Evolutionary conservation across 2,888 invertebrate genomes (phyloP).

Genomic region (Smittia aterrima): DNA sequence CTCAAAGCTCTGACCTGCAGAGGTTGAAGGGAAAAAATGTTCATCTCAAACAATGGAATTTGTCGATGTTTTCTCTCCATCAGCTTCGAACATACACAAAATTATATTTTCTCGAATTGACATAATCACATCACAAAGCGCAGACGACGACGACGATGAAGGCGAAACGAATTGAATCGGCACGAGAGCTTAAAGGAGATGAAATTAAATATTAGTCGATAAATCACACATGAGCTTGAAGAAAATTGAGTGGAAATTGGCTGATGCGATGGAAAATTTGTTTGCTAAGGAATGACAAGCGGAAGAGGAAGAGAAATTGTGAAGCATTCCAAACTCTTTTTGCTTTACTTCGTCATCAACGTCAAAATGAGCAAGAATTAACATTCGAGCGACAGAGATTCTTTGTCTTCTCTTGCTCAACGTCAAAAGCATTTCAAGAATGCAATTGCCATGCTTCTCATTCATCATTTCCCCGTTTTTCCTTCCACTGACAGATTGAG

Average conservation of each 20-base stretch:
- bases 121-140: constrained; percentile 12
- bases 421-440: neutral
- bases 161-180: neutral
- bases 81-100: neutral
- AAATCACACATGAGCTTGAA: constrained; percentile 25
- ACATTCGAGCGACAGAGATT: constrained; percentile 1
- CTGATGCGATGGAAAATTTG: constrained; percentile 21
- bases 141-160: neutral
- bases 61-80: neutral
- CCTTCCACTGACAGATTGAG: constrained; percentile 31
- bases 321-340: neutral
- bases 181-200: neutral
- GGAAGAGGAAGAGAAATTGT: neutral
- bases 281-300: neutral
- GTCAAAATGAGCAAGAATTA: neutral
- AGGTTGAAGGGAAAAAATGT: neutral
- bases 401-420: neutral
- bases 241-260: constrained; percentile 34
- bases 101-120: neutral
- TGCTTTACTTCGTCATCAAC: neutral
- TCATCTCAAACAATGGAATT: constrained; percentile 15
- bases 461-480: neutral
- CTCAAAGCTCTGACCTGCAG: too few relatives aligned
- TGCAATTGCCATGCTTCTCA: neutral
- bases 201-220: constrained; percentile 38